Evolutionary conservation across 2,888 invertebrate species (phyloP).

Genomic region (Acleris laterana): DNA sequence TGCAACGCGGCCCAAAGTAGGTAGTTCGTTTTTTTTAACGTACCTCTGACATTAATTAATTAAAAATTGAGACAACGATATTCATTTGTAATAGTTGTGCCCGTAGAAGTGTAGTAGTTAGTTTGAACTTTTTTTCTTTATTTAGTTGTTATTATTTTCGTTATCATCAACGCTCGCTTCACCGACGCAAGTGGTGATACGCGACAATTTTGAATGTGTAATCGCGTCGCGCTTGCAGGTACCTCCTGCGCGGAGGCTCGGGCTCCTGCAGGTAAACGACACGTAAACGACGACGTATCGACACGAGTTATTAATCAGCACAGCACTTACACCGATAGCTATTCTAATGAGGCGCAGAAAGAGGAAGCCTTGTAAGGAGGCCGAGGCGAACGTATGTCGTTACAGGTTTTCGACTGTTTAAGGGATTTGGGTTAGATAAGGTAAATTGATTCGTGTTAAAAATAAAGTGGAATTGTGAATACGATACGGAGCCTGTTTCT

Average conservation of each 20-base stretch:
- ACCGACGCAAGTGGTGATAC: constrained; percentile 64
- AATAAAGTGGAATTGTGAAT: not conserved
- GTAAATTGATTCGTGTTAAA: constrained; percentile 18
- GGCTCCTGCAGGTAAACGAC: constrained; percentile 77
- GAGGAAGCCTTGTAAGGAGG: constrained; percentile 71
- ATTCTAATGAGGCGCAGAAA: constrained; percentile 79
- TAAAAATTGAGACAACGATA: too few relatives aligned
- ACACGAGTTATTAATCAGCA: constrained; percentile 78
- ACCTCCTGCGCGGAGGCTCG: constrained; percentile 60
- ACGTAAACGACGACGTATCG: constrained; percentile 73
- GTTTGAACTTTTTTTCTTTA: too few relatives aligned
- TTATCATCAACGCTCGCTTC: constrained; percentile 60
- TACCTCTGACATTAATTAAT: too few relatives aligned
- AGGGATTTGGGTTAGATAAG: constrained; percentile 30
- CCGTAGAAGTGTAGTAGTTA: too few relatives aligned
- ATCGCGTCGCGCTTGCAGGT: constrained; percentile 51
- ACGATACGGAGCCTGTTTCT: too few relatives aligned
- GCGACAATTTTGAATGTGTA: constrained; percentile 70
- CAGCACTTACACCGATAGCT: constrained; percentile 74
- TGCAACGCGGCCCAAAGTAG: not conserved
- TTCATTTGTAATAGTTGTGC: too few relatives aligned
- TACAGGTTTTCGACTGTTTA: constrained; percentile 31
- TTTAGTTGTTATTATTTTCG: not conserved
- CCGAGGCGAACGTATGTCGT: constrained; percentile 66
- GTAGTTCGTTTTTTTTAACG: not conserved